Evolutionary conservation across 2,797 vertebrate species (phyloP), one percentile per base, ranked within the genome.

Genomic region (Oryzias dopingdopingensis): DNA sequence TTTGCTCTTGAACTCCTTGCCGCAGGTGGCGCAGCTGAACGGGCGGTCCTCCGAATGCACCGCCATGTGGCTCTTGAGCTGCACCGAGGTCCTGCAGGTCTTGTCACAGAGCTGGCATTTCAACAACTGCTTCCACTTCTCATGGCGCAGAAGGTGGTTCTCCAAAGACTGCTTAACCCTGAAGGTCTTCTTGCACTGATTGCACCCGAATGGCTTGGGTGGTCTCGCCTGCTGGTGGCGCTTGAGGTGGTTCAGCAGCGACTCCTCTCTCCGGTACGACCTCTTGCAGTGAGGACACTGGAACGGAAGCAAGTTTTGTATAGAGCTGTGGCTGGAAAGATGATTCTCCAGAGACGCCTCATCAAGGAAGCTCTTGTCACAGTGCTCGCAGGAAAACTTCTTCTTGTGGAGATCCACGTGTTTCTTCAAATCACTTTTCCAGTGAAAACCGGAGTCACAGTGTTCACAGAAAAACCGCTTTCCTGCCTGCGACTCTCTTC

Each of bases 1-100:
- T 49, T 88, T 89, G 7, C 89, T 91, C 68, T 89, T 87, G 62
- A 93, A 93, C 52, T 83, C 85, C 77, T 92, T 92, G 22, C 86
- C 88, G 2, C 91, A 93, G 0, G 88, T 87, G 0, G 74, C 74
- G 1, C 92, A 93, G 70, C 76, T 87, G 69, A 85, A 92, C 0
- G 89, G 88, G 0, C 87, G 59, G 10, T 88, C 83, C 0, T 89
- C 90, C 0, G 89, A 88, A 76, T 92, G 90, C 1, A 90, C 82
- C 17, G 85, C 70, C 80, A 82, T 83, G 81, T 92, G 90, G 40
- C 77, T 77, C 0, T 59, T 77, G 15, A 91, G 69, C 49, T 85
- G 86, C 5, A 86, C 86, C 0, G 77, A 6, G 0, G 80, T 84
- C 74, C 77, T 86, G 62, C 88, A 90, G 0, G 59, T 74, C 72